A percentile compares a stretch with the other conserved stretches of the same genome.
Conservation (phyloP, 2,888 invertebrate genomes). For the Parasteatoda lunata region DNA sequence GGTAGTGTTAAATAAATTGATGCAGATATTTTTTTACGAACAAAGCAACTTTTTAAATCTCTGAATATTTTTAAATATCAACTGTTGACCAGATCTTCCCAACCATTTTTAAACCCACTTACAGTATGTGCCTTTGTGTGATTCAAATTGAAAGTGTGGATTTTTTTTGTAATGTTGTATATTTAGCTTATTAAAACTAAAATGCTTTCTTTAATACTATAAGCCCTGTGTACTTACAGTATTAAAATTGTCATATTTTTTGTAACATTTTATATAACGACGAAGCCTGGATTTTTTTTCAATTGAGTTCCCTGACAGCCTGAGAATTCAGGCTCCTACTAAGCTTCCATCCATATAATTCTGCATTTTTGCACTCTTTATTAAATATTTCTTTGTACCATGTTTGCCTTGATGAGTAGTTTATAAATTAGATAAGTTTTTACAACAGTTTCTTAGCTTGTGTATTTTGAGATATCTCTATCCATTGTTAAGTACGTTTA, state of each 20-base stretch:
- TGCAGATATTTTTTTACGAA: constrained; percentile 63
- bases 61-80: constrained; percentile 47
- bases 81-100: constrained; percentile 35
- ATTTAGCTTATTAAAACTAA: constrained; percentile 18
- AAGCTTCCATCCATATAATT: constrained; percentile 16
- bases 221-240: constrained; percentile 65
- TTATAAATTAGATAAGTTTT: constrained; percentile 51
- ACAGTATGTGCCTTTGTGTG: constrained; percentile 57
- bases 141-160: constrained; percentile 36
- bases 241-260: constrained; percentile 45
- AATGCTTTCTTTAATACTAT: constrained; percentile 53
- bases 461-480: constrained; percentile 62
- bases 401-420: constrained; percentile 40
- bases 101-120: constrained; percentile 35
- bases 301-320: not conserved
- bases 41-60: constrained; percentile 52
- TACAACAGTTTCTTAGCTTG: constrained; percentile 40
- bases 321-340: not conserved
- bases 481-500: constrained; percentile 59
- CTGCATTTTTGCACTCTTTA: constrained; percentile 47
- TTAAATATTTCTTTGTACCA: constrained; percentile 10
- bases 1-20: constrained; percentile 25
- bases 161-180: constrained; percentile 48
- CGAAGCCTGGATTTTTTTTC: not conserved
- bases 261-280: not conserved